These are phyloP conservation scores for Bucorvus abyssinicus DNA, from an alignment of 2,797 vertebrate species.

Conservation along the genomic window DNA sequence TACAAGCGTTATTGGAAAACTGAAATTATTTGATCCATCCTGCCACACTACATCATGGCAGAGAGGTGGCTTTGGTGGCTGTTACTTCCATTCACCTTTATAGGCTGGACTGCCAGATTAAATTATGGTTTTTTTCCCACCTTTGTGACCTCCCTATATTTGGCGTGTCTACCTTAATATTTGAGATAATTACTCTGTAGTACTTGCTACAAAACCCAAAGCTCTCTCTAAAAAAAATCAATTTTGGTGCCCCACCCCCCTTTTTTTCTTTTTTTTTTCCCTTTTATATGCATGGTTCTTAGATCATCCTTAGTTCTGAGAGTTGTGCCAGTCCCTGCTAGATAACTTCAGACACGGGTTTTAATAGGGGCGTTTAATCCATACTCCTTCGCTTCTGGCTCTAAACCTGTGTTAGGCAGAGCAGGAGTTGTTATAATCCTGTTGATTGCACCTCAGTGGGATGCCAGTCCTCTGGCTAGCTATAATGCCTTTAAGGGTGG, in stretches of 20 bases:
- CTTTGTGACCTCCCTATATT: not conserved
- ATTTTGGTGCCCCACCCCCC: not conserved
- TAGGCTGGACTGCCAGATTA: not conserved
- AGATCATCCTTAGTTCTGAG: not conserved
- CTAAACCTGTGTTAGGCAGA: not conserved
- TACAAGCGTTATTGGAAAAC: not conserved
- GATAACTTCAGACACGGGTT: not conserved
- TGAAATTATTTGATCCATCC: not conserved
- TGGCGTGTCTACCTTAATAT: not conserved
- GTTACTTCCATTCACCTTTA: not conserved
- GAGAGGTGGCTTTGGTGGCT: not conserved
- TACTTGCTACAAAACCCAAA: not conserved
- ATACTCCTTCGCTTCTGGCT: not conserved
- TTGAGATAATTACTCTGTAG: not conserved
- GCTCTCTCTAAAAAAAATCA: not conserved
- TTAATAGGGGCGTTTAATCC: not conserved
- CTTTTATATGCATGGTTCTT: not conserved
- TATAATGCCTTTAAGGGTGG: not conserved
- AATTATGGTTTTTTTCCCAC: fast-evolving
- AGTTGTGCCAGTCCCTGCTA: not conserved
- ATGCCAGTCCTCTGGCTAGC: not conserved
- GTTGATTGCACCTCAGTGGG: not conserved
- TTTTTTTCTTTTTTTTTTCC: not conserved
- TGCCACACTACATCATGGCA: fast-evolving
- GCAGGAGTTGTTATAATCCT: not conserved